These are phyloP conservation scores for Australoheros scitulus DNA, from an alignment of 2,113 vertebrate genomes.

Conservation along the genomic window DNA sequence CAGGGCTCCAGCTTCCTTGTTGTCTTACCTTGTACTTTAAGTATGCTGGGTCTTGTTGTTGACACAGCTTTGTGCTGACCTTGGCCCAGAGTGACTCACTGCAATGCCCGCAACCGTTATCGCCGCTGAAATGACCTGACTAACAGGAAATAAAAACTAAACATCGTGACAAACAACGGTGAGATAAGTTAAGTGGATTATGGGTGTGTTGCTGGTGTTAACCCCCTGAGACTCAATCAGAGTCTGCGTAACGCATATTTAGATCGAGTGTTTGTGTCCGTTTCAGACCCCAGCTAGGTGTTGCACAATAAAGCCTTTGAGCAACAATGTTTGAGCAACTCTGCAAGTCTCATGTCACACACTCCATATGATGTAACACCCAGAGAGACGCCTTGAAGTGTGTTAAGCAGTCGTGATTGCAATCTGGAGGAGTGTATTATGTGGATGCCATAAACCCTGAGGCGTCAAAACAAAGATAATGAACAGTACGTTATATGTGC, in stretches of 20 bases:
- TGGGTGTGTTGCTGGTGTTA: not conserved
- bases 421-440: not conserved
- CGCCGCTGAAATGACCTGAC: conserved; percentile 23
- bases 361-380: conserved; percentile 24
- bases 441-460: not conserved
- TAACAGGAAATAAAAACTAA: conserved; percentile 39
- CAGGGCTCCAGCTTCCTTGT: conserved; percentile 21
- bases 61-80: conserved; percentile 32
- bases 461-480: conserved; percentile 20
- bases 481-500: not conserved
- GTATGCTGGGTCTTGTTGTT: conserved; percentile 13
- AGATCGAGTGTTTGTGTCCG: not conserved
- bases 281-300: not conserved
- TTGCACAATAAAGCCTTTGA: conserved; percentile 50
- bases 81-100: conserved; percentile 32
- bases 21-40: conserved; percentile 12
- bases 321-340: conserved; percentile 45
- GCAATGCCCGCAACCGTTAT: conserved; percentile 38
- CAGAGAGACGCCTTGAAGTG: not conserved
- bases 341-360: conserved; percentile 35
- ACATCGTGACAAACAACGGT: conserved; percentile 1
- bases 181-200: not conserved
- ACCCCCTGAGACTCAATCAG: not conserved
- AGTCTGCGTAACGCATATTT: not conserved
- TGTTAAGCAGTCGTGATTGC: too few species aligned